Evolutionary conservation across 2,888 invertebrate species (phyloP), one percentile per base, ranked within the genome.

Genomic region (Tenthredo scrophulariae): DNA sequence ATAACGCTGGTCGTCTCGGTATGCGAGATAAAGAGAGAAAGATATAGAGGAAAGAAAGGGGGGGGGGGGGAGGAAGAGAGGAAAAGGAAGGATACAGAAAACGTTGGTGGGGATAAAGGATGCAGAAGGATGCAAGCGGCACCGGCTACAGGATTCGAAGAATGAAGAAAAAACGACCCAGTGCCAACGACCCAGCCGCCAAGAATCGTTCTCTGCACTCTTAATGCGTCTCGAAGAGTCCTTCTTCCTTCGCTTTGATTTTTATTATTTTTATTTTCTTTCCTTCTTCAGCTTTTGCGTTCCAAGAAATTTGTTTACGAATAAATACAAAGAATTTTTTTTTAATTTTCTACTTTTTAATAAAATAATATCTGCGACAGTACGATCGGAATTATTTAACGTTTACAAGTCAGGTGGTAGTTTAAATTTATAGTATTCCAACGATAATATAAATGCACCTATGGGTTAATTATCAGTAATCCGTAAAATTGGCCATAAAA

Each of bases 141-240:
- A 85, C 87, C 86, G 86, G 84, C 86, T 90, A 88, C 89, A 89
- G 91, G 90, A 91, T 91, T 92, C 91, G 91, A 91, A 90, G 91
- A 91, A 92, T 91, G 90, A 90, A 92, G 92, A 91, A 91, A 91
- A 43, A 46, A 83, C 67, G 67, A 83, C 90, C 88, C 88, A 89
- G 90, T 91, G 92, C 92, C 92, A 92, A 92, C 89, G 92, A 92
- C 92, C 92, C 88, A 89, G 89, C 89, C 79, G 18, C 37, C 40
- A 77, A 62, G 62, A 58, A 80, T 80, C 58, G 9, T 80, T 77
- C 26, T 43, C 22, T 29, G 40, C 50, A 77, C 77, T 29, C 77
- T 29, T 77, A 50, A 77, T 22, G 50, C 77, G 50, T 50, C 50
- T 15, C 72, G 72, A 72, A 67, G 67, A 62, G 62, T 62, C 62